Base-by-base conservation (phyloP, 2,113 vertebrate genomes). In the Phyllopteryx taeniolatus region DNA sequence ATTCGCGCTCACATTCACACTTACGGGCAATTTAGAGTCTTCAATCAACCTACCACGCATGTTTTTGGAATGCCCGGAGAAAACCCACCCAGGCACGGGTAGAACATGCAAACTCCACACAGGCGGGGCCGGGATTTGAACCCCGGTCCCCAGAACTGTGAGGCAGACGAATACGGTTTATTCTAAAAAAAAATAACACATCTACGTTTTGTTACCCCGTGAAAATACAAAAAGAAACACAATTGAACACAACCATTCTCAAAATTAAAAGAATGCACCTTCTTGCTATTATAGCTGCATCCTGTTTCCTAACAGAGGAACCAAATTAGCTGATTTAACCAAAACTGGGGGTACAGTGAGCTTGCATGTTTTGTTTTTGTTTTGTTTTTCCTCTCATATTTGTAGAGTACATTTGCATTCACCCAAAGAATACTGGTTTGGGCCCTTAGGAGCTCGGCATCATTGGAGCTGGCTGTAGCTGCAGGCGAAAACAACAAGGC, bases 401-500 rank as follows among this genome's bases (percentile, higher is more conserved):
- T 85, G 86, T 85, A 82, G 81, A 80, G 77, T 20, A 35, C 83
- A 86, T 87, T 83, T 86, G 77, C 79, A 86, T 86, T 78, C 84
- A 88, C 75, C 73, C 72, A 51, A 74, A 77, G 83, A 86, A 76
- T 75, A 79, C 61, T 27, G 1, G 51, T 76, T 83, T 76, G 70
- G 47, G 68, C 80, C 80, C 73, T 74, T 56, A 85, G 87, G 82
- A 87, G 78, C 78, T 79, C 71, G 22, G 65, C 81, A 85, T 85
- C 86, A 81, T 88, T 79, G 71, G 74, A 82, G 82, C 80, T 64
- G 85, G 84, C 87, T 87, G 80, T 88, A 72, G 86, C 89, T 89
- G 74, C 81, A 13, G 85, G 88, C 82, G 64, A 86, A 88, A 91
- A 89, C 89, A 87, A 88, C 85, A 82, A 80, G 77, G 75, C 84